These are phyloP conservation scores for Dasyprocta punctata DNA, from an alignment of 2,113 vertebrate species.

Conservation along the genomic window DNA sequence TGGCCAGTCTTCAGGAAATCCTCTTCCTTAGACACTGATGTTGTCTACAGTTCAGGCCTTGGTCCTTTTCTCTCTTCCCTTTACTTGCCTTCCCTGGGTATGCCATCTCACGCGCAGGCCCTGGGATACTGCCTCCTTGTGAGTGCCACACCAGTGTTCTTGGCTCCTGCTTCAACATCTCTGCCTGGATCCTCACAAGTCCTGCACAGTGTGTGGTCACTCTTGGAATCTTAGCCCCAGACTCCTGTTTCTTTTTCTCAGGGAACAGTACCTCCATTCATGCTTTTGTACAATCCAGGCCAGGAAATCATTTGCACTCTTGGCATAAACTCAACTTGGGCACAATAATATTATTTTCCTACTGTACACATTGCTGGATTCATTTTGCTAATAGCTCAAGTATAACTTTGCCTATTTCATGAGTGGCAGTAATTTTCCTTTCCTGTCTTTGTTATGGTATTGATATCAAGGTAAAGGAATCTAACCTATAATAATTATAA, in stretches of 20 bases:
- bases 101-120: background rate
- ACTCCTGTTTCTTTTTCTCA: background rate
- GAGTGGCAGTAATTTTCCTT: slow-evolving; percentile 37
- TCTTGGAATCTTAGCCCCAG: background rate
- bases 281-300: background rate
- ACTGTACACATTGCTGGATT: background rate
- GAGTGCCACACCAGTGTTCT: background rate
- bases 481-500: slow-evolving; percentile 2
- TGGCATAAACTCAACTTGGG: background rate
- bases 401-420: slow-evolving; percentile 39
- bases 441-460: background rate
- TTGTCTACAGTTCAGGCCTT: background rate
- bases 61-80: background rate
- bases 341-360: background rate
- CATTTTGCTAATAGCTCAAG: background rate
- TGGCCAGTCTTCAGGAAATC: background rate
- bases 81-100: background rate
- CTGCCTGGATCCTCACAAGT: background rate
- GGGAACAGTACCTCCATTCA: background rate
- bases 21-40: background rate
- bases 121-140: background rate
- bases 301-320: slow-evolving; percentile 1
- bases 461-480: slow-evolving; percentile 43
- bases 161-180: background rate
- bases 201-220: background rate